Percentiles rank a stretch among this genome's conserved stretches.
Conservation (phyloP, 2,888 invertebrate species). For the Muschampia plurimacula region DNA sequence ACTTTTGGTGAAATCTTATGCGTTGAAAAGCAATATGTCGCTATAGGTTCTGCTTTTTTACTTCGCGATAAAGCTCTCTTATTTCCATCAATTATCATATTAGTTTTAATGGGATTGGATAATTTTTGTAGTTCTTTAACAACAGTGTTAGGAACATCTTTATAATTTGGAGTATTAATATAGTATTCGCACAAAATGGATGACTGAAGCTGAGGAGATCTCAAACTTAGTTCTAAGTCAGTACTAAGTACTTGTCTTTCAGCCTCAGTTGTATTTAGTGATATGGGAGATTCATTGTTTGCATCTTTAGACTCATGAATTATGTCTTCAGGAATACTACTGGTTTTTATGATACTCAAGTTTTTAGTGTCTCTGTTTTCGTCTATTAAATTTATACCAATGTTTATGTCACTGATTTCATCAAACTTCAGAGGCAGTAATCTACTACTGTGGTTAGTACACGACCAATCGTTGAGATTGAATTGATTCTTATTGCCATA, state of each 20-base stretch:
- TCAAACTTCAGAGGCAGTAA: conserved; percentile 23
- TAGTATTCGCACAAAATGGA: conserved; percentile 45
- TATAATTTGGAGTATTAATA: conserved; percentile 42
- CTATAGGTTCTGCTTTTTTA: conserved; percentile 48
- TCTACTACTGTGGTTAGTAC: conserved; percentile 16
- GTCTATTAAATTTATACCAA: not conserved
- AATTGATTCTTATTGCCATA: conserved; percentile 20
- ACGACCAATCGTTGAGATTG: conserved; percentile 16
- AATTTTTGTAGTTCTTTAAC: conserved; percentile 2
- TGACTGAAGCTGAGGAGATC: conserved; percentile 45
- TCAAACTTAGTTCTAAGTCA: conserved; percentile 51
- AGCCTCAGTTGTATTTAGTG: conserved; percentile 51
- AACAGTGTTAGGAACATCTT: not conserved
- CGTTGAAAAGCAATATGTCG: conserved; percentile 60
- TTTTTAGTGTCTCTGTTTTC: not conserved
- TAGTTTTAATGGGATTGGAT: not conserved
- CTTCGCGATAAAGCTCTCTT: conserved; percentile 21
- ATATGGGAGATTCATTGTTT: conserved; percentile 48
- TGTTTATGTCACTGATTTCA: conserved; percentile 5
- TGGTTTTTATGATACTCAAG: not conserved
- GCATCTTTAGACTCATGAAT: not conserved
- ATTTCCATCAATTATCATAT: not conserved
- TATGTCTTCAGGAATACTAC: not conserved
- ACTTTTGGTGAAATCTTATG: conserved; percentile 45
- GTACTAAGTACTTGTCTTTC: conserved; percentile 64